A percentile compares a stretch with the other conserved stretches of the same genome.
phyloP scores from a whole-genome alignment of 2,113 vertebrate genomes.

The Brachyhypopomus occidentalis region DNA sequence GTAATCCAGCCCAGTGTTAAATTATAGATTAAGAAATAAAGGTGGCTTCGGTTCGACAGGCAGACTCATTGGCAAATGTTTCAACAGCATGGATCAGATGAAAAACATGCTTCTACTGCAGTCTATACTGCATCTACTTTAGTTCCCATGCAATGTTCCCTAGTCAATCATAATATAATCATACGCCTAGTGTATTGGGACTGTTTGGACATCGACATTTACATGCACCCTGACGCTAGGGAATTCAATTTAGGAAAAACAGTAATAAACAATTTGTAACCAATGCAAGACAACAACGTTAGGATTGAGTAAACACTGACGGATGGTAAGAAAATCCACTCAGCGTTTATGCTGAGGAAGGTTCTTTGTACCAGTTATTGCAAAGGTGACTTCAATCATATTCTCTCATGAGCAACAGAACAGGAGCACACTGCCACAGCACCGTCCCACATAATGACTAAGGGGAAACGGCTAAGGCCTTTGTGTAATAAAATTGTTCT shows the following conservation, averaged over 20 bases:
- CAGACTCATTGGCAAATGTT: not conserved
- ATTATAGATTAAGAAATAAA: not conserved
- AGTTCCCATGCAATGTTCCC: constrained; percentile 33
- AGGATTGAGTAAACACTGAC: constrained; percentile 58
- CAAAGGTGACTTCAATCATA: constrained; percentile 14
- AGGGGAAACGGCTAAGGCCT: not conserved
- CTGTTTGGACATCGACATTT: constrained; percentile 50
- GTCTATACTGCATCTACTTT: not conserved
- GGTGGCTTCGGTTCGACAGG: not conserved
- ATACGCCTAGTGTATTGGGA: constrained; percentile 33
- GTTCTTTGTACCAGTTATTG: constrained; percentile 27
- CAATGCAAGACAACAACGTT: constrained; percentile 54
- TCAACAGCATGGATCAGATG: not conserved
- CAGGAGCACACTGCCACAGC: not conserved
- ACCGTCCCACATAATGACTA: not conserved
- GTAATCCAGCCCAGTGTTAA: not conserved
- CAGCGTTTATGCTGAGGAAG: constrained; percentile 48
- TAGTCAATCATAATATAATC: constrained; percentile 48
- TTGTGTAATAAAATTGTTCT: not conserved
- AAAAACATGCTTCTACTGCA: not conserved
- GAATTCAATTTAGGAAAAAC: constrained; percentile 58
- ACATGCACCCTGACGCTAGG: constrained; percentile 50
- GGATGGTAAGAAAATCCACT: constrained; percentile 48
- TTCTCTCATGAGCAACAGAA: constrained; percentile 41
- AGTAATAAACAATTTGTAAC: constrained; percentile 57